Evolutionary conservation across 2,888 invertebrate species (phyloP).

Genomic region (Drosophila longiperda): DNA sequence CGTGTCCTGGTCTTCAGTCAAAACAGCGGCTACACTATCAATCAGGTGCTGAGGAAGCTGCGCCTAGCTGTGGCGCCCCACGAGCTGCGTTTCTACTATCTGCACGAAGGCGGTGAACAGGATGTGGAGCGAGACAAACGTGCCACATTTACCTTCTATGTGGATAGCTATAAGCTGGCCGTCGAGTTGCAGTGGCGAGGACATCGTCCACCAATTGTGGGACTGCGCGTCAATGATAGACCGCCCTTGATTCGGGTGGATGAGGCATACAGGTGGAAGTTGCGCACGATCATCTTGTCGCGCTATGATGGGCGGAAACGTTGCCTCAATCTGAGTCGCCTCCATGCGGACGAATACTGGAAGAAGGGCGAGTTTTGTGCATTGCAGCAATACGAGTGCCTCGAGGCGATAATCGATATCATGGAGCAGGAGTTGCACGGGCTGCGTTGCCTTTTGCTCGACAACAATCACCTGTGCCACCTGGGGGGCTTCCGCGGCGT

Average conservation of each 20-base stretch:
- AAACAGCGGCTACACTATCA: conserved; percentile 11
- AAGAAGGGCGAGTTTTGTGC: conserved; percentile 45
- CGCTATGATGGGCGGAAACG: conserved; percentile 40
- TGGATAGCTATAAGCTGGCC: conserved; percentile 48
- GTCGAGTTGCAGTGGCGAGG: conserved; percentile 27
- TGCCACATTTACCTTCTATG: conserved; percentile 58
- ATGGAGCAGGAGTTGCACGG: conserved; percentile 43
- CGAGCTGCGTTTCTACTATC: conserved; percentile 29
- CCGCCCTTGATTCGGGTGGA: conserved; percentile 46
- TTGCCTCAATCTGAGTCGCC: conserved; percentile 41
- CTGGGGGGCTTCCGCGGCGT: conserved; percentile 36
- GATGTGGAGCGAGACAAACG: conserved; percentile 38
- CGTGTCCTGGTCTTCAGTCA: conserved; percentile 52
- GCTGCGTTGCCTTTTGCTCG: conserved; percentile 39
- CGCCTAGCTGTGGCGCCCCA: conserved; percentile 31
- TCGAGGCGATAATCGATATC: conserved; percentile 36
- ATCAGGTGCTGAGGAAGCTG: conserved; percentile 32
- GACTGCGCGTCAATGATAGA: conserved; percentile 35
- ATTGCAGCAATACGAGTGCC: conserved; percentile 40
- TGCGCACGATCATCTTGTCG: conserved; percentile 29
- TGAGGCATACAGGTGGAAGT: conserved; percentile 8
- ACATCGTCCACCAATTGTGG: conserved; percentile 14
- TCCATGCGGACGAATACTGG: conserved; percentile 45
- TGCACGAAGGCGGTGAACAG: conserved; percentile 43
- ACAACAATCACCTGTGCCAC: conserved; percentile 49